These are phyloP conservation scores for Seriola quinqueradiata DNA, from an alignment of 2,113 vertebrate species.

Conservation along the genomic window DNA sequence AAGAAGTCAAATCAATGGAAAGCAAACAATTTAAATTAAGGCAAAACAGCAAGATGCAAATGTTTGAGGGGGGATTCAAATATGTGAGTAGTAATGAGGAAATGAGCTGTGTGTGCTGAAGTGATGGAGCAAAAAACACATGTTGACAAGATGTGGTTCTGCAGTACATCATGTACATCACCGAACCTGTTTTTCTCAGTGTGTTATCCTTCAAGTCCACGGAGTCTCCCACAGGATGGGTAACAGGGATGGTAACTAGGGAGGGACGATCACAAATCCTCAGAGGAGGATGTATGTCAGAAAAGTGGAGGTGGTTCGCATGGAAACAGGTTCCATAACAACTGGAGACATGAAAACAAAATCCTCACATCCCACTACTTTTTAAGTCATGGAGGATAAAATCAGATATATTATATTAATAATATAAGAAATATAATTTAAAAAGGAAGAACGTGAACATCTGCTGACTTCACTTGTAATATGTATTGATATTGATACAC, in stretches of 20 bases:
- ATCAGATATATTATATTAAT: neutral
- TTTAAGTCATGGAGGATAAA: neutral
- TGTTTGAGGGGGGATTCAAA: neutral
- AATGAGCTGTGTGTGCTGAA: neutral
- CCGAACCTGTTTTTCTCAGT: constrained; percentile 71
- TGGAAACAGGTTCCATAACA: constrained; percentile 62
- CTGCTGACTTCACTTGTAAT: neutral
- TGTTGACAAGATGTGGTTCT: neutral
- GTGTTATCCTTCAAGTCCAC: constrained; percentile 51
- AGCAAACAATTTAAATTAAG: neutral
- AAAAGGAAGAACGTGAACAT: neutral
- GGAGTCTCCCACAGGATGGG: constrained; percentile 43
- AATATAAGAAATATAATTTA: neutral
- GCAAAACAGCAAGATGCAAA: constrained; percentile 42
- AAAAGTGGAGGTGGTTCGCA: constrained; percentile 34
- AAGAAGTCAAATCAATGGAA: constrained; percentile 33
- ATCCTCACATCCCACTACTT: neutral
- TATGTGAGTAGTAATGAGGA: neutral
- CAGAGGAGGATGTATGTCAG: constrained; percentile 51
- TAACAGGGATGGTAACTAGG: constrained; percentile 60
- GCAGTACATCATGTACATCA: neutral
- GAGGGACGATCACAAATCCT: constrained; percentile 44
- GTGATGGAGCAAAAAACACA: neutral
- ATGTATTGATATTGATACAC: neutral
- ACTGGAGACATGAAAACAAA: constrained; percentile 17